A percentile compares a stretch with the other conserved stretches of the same genome.
Conservation (phyloP, 2,113 vertebrate species). For the Mixornis gularis region DNA sequence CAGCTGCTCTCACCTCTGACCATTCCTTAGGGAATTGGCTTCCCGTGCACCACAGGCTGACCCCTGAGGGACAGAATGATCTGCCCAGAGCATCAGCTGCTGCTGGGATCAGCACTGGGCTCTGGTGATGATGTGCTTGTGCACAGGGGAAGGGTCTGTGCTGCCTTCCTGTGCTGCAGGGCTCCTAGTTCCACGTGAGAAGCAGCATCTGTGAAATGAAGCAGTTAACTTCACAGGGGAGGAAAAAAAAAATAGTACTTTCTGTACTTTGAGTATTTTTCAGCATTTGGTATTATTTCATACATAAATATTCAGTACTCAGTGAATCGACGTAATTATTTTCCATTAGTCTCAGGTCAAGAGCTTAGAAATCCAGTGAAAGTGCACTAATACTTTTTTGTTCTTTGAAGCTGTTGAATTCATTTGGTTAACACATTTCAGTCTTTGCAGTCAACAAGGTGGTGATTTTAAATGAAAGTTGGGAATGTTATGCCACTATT, state of each 20-base stretch:
- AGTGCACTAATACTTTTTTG: not conserved
- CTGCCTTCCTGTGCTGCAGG: not conserved
- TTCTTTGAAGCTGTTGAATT: not conserved
- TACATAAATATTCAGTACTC: not conserved
- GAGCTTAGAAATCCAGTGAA: not conserved
- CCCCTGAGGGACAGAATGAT: rapidly evolving
- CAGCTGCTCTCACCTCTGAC: not conserved
- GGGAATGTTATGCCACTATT: not conserved
- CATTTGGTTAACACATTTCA: not conserved
- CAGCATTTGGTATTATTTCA: not conserved
- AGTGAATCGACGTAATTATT: not conserved
- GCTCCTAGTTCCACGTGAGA: not conserved
- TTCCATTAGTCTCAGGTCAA: not conserved
- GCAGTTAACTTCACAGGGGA: not conserved
- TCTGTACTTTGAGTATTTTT: not conserved
- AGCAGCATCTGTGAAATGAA: not conserved
- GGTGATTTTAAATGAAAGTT: not conserved
- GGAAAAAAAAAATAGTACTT: not conserved
- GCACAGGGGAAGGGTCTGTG: not conserved
- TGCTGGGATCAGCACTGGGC: not conserved
- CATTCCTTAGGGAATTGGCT: not conserved
- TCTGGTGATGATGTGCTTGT: not conserved
- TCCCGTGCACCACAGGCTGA: not conserved
- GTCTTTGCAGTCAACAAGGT: not conserved
- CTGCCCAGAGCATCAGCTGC: not conserved